Percentiles rank a stretch among this genome's conserved stretches.
Conservation (phyloP, 2,888 invertebrate species). For the Pterostichus niger region DNA sequence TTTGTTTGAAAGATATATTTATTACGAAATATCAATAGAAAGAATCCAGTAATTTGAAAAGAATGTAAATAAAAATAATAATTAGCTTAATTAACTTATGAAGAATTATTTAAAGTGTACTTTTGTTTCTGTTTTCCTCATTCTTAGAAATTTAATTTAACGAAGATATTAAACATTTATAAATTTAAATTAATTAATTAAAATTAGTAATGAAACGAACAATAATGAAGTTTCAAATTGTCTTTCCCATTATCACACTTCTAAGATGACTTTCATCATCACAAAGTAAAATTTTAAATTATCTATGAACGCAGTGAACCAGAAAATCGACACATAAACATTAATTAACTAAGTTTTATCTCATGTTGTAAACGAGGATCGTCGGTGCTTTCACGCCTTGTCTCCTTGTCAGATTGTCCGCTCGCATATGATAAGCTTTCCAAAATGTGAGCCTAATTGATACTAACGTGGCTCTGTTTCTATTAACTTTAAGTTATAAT, state of each 20-base stretch:
- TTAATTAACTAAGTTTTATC: slow-evolving; percentile 30
- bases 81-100: too few relatives aligned
- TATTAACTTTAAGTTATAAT: not conserved
- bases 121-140: too few relatives aligned
- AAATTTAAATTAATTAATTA: too few relatives aligned
- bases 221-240: not conserved
- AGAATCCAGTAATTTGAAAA: too few relatives aligned
- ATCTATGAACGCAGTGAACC: slow-evolving; percentile 24
- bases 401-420: not conserved
- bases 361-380: not conserved
- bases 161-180: too few relatives aligned
- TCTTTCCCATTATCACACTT: not conserved
- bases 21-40: too few relatives aligned
- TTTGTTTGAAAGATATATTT: too few relatives aligned
- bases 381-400: slow-evolving; percentile 16
- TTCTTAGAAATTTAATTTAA: too few relatives aligned
- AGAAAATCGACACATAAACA: slow-evolving; percentile 40
- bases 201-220: not conserved
- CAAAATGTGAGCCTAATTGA: slow-evolving; percentile 6
- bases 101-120: too few relatives aligned
- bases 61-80: too few relatives aligned
- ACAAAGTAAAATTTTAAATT: slow-evolving; percentile 28
- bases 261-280: slow-evolving; percentile 9
- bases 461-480: not conserved
- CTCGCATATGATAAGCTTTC: slow-evolving; percentile 3